Evolutionary conservation across 2,797 vertebrate genomes (phyloP).

Genomic region (Artibeus jamaicensis): DNA sequence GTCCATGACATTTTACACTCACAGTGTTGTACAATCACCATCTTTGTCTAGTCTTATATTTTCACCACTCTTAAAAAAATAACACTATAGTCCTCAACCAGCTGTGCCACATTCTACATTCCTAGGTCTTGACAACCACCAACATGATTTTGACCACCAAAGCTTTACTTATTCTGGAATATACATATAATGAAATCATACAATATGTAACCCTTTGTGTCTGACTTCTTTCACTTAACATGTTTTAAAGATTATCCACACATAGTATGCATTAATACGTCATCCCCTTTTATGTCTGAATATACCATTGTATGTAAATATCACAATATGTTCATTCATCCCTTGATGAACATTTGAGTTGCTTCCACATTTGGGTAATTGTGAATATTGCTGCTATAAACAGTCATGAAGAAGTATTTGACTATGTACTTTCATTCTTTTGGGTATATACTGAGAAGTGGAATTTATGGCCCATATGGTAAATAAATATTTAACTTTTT

Average conservation of each 20-base stretch:
- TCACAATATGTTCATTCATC: background rate
- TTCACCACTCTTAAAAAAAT: background rate
- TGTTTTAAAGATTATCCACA: background rate
- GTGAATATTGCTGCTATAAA: background rate
- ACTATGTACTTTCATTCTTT: background rate
- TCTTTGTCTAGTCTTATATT: background rate
- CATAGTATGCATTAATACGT: background rate
- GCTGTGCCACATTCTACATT: background rate
- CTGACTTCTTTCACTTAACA: background rate
- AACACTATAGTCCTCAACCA: background rate
- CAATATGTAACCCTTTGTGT: background rate
- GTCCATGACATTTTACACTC: background rate
- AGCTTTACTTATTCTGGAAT: background rate
- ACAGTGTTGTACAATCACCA: background rate
- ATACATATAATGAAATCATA: background rate
- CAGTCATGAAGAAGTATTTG: background rate
- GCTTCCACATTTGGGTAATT: background rate
- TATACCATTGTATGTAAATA: background rate
- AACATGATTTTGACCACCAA: background rate
- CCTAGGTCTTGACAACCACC: background rate
- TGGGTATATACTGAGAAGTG: background rate
- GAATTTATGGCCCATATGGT: background rate
- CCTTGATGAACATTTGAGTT: background rate
- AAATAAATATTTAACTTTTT: background rate
- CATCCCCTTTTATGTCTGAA: background rate